Percentiles rank a stretch among this genome's conserved stretches.
These are phyloP conservation scores for Drosophila mayri DNA, from an alignment of 1,140 invertebrate genomes.

Conservation along the genomic window DNA sequence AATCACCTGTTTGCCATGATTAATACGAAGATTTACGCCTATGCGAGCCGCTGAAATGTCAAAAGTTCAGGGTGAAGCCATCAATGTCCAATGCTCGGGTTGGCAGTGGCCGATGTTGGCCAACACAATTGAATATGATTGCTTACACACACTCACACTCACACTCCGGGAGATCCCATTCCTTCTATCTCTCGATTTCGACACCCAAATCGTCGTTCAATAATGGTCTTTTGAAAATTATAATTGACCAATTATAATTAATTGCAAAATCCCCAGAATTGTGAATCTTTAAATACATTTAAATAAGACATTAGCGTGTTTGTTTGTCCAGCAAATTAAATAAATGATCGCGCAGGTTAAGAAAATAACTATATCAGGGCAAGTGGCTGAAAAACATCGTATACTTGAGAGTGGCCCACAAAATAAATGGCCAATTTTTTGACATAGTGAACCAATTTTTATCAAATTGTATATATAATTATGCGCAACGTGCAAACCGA, in stretches of 20 bases:
- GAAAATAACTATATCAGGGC: slow-evolving; percentile 35
- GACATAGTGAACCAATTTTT: slow-evolving; percentile 48
- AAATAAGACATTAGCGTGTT: slow-evolving; percentile 20
- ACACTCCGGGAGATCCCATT: slow-evolving; percentile 14
- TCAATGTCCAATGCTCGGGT: slow-evolving; percentile 74
- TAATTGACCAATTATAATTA: slow-evolving; percentile 45
- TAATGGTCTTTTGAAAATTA: slow-evolving; percentile 13
- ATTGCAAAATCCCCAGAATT: slow-evolving; percentile 8
- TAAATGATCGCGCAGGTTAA: slow-evolving; percentile 9
- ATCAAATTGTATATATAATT: slow-evolving; percentile 46
- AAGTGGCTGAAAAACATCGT: slow-evolving; percentile 15
- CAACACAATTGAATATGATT: slow-evolving; percentile 50
- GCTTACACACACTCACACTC: slow-evolving; percentile 3
- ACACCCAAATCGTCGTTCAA: slow-evolving; percentile 22
- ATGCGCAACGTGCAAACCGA: slow-evolving; percentile 21
- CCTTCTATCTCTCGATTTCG: slow-evolving; percentile 31
- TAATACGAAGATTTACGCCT: slow-evolving; percentile 64
- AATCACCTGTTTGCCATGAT: slow-evolving; percentile 77
- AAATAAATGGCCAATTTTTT: slow-evolving; percentile 33
- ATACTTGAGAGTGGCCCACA: slow-evolving; percentile 12
- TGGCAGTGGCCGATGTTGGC: slow-evolving; percentile 38
- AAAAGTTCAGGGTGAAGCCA: slow-evolving; percentile 77
- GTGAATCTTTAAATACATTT: not conserved
- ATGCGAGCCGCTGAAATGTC: slow-evolving; percentile 59
- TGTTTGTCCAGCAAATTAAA: slow-evolving; percentile 14